Evolutionary conservation across 2,888 invertebrate species (phyloP), one percentile per base, ranked within the genome.

Genomic region (Cryptosula pallasiana): DNA sequence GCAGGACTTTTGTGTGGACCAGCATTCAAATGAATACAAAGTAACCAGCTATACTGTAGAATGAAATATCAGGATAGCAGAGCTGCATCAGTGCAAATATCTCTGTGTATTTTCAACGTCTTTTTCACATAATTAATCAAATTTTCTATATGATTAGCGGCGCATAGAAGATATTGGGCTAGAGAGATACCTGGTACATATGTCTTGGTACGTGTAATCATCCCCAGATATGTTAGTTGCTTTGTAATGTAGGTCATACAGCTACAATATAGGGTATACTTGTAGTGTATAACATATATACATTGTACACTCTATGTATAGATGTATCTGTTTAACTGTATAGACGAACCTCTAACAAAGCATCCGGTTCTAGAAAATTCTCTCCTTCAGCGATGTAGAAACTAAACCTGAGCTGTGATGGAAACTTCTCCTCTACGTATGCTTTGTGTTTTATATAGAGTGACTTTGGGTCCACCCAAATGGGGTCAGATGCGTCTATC

Each of bases 361-460:
- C 75, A 34, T 74, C 16, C 32, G 77, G 75, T 20, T 72, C 75
- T 23, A 80, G 76, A 3, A 80, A 75, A 73, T 79, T 78, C 20
- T 73, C 73, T n/a, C 74, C 76, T 32, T 75, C 77, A 16, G 78
- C 76, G 5, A 80, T 77, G 9, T 80, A 72, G 3, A 75, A 74
- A 16, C 76, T 77, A 57, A 76, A 75, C 34, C 78, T 74, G 35
- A 74, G 72, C 55, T 76, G 76, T 34, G 77, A 77, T 1, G 79
- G 79, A 73, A 76, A 80, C 71, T 77, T 72, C n/a, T 73, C 35
- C n/a, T 77, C 73, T 0, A 78, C 76, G 77, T 77, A 78, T 1
- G 73, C 57, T 71, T 77, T 75, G 70, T 79, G 75, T 1, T 73
- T 75, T 57, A 76, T 63, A 32, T 63, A 63, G 5, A 27, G 25